Percentiles rank a stretch among this genome's conserved stretches.
Conservation (phyloP, 2,113 vertebrate genomes). For the Pandion haliaetus region DNA sequence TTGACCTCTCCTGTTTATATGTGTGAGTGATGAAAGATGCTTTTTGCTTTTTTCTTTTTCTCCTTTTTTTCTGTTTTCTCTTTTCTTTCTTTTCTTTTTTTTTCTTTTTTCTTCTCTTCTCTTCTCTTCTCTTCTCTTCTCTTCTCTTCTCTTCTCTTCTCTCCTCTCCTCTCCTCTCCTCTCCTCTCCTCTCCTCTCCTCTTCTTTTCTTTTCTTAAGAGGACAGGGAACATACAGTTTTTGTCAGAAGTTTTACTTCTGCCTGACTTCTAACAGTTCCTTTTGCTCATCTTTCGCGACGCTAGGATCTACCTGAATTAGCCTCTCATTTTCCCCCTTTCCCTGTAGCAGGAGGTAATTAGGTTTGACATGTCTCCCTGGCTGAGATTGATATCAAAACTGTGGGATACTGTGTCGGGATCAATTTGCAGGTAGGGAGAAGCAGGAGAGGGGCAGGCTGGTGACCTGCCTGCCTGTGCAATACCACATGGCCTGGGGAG, state of each 20-base stretch:
- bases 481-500: background rate
- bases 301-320: background rate
- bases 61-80: rapidly evolving
- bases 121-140: no score
- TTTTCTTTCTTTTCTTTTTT: no score
- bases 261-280: background rate
- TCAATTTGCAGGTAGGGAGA: background rate
- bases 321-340: background rate
- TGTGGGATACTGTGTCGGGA: background rate
- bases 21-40: background rate
- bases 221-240: background rate
- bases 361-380: background rate
- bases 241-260: background rate
- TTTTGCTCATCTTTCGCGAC: background rate
- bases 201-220: background rate
- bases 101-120: background rate
- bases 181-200: rapidly evolving
- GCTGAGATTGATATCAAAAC: background rate
- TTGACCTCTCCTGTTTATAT: background rate
- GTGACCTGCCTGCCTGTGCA: background rate
- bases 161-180: background rate
- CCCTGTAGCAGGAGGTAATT: background rate
- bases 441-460: background rate
- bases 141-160: no score
- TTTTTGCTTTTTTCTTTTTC: background rate